Conservation (phyloP, 1,140 invertebrate species). For the Pseudachorutes palmiensis region DNA sequence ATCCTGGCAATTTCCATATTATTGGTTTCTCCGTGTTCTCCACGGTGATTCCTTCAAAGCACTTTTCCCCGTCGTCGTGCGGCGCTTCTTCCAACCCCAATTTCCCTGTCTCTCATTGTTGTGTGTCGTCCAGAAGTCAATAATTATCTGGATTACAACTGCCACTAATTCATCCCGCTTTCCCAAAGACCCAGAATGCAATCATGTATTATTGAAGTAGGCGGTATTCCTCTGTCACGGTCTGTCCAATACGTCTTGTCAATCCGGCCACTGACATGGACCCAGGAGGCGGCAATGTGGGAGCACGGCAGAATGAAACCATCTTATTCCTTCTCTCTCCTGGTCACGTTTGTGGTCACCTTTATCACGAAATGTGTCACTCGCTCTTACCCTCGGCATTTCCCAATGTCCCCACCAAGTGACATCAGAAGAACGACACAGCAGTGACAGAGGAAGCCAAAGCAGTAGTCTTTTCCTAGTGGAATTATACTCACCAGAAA, state of each 20-base stretch:
- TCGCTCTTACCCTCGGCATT: constrained; percentile 1
- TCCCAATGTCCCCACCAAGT: not conserved
- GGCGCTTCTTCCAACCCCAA: no score
- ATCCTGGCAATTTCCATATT: constrained; percentile 7
- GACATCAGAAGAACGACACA: not conserved
- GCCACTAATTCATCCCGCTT: not conserved
- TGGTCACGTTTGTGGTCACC: constrained; percentile 35
- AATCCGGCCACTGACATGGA: constrained; percentile 31
- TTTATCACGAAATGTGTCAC: constrained; percentile 33
- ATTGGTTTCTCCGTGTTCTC: not conserved
- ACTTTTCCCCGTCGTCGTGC: no score
- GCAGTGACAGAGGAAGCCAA: not conserved
- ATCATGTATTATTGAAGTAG: constrained; percentile 19
- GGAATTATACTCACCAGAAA: not conserved
- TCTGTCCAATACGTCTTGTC: constrained; percentile 20
- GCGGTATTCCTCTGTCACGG: constrained; percentile 18
- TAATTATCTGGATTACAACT: constrained; percentile 11
- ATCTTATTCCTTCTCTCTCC: not conserved
- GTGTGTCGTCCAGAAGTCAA: not conserved
- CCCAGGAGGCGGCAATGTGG: constrained; percentile 18
- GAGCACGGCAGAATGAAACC: not conserved
- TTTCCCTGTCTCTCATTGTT: not conserved
- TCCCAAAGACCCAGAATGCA: no score
- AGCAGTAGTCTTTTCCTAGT: not conserved
- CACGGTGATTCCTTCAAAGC: not conserved